Evolutionary conservation across 2,888 invertebrate species (phyloP), one percentile per base, ranked within the genome.

Genomic region (Petrolisthes manimaculis): DNA sequence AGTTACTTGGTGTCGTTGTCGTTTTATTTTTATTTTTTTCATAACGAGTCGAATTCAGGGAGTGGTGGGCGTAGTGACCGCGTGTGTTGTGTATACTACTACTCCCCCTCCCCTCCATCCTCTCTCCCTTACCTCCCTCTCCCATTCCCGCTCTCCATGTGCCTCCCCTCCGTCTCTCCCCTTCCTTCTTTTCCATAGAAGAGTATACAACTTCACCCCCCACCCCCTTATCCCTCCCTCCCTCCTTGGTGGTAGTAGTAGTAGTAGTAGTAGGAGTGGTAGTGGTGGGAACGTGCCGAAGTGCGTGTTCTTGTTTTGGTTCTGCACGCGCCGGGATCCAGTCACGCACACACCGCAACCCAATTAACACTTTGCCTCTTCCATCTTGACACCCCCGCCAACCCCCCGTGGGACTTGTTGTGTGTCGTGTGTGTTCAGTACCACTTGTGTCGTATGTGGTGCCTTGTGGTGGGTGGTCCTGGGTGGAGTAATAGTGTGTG

Each of bases 301-400:
- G 83, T 87, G 74, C 83, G 87, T 87, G 87, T 77, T 87, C 83
- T 87, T 87, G 87, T 87, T 87, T 87, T 87, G 87, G 87, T 87
- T 71, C 71, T 87, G 87, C 87, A 87, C 87, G 87, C 83, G 87
- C 87, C 71, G 37, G 84, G 37, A 75, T 12, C 81, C 86, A 81
- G 82, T 86, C 75, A 81, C 82, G 81, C 82, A 21, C 53, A 56
- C 71, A 86, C 86, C 86, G 53, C 86, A 86, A 86, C 67, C 78
- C 84, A 79, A 78, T 79, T 75, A 84, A 67, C 78, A 79, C 78
- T 56, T 5, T 8, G 75, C 18, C 78, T 24, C 51, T 51, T 61
- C 77, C 77, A 71, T 77, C 55, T 77, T n/a, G 53, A 53, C 53
- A 37, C 55, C 79, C 24, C 86, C 56, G 54, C 37, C n/a, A n/a